Conservation (phyloP, 2,797 vertebrate species). For the Sitta carolinensis region DNA sequence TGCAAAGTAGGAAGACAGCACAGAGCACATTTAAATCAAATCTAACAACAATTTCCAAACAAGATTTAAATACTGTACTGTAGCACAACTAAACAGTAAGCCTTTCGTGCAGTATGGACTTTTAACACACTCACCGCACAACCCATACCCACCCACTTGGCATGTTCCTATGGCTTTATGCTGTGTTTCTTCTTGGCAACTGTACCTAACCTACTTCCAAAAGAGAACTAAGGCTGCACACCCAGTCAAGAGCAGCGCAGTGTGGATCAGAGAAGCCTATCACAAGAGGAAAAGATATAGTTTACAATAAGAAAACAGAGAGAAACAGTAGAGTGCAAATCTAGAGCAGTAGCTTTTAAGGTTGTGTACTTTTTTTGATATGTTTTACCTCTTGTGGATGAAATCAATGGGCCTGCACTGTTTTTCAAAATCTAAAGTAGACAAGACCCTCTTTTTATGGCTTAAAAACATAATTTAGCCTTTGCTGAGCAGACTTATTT, state of each 20-base stretch:
- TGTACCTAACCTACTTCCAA: conserved; percentile 2
- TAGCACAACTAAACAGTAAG: background rate
- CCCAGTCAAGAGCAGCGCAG: conserved; percentile 5
- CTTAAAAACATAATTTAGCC: conserved; percentile 58
- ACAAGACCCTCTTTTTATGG: background rate
- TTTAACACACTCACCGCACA: background rate
- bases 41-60: background rate
- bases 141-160: background rate
- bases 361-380: background rate
- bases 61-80: background rate
- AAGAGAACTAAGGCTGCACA: background rate
- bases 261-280: conserved; percentile 10
- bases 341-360: background rate
- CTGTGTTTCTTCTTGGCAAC: background rate
- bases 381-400: background rate
- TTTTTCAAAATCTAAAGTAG: conserved; percentile 23
- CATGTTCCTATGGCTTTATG: background rate
- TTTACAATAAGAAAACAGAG: background rate
- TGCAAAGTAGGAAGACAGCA: background rate
- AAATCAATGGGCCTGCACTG: background rate
- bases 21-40: background rate
- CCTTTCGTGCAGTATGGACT: background rate
- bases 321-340: background rate
- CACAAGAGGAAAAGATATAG: background rate
- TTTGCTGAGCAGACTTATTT: conserved; percentile 63